Evolutionary conservation across 35 echinoderm and acorn worm species (phyloP), one percentile per base, ranked within the genome.

Genomic region (Diadema setosum): DNA sequence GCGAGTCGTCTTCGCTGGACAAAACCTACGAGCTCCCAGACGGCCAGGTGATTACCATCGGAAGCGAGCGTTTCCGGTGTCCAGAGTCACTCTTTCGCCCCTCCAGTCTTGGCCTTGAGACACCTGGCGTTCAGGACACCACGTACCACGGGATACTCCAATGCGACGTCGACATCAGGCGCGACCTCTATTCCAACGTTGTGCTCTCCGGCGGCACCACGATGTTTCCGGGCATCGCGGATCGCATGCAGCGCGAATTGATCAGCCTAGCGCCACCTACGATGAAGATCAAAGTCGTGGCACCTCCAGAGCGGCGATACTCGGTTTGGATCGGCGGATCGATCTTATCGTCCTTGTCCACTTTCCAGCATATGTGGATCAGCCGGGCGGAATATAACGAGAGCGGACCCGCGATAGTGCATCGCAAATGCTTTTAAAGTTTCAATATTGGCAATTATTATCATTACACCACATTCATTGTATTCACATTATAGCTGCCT

Each of bases 281-380:
- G 4, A 94, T 94, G 92, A 94, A 94, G 81, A 83, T 94, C 65
- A 89, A 84, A 52, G 86, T 94, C 80, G 88, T 94, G 31, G 92
- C 92, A 26, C 92, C 92, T 35, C 86, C 92, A 58, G 92, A 94
- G 65, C 43, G 92, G 52, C 88, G 88, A 45, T 94, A 89, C 86
- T 94, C 92, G 15, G 92, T 94, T 25, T 94, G 92, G 92, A 94
- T 94, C 31, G 92, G 92, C 45, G 92, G 92, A 12, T 94, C 92
- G n/a, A 94, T 94, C 43, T 49, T 94, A 30, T 87, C 92, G 9
- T 94, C 92, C 12, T 44, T 94, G 12, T 94, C 92, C 2, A 94
- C 92, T 41, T 94, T 94, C 82, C 92, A 94, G 65, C 92, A 94
- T 46, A 94, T 94, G 92, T 94, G 92, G 92, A 94, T 94, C 64